Conservation (phyloP, 2,797 vertebrate genomes). For the Clamator glandarius region DNA sequence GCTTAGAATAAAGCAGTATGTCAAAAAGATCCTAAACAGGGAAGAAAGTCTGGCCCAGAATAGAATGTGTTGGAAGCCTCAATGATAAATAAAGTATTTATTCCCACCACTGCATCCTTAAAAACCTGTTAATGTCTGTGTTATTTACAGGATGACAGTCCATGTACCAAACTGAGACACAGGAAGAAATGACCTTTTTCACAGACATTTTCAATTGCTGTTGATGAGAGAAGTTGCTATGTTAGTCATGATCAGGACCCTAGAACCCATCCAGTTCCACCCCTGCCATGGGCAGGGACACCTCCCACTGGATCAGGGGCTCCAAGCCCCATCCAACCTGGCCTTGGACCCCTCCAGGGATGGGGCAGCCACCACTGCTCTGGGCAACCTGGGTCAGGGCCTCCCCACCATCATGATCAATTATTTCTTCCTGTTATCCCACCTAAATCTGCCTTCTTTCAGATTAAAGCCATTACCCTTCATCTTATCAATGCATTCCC, state of each 20-base stretch:
- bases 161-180: fast-evolving
- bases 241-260: background rate
- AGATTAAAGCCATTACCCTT: no score
- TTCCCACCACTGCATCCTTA: background rate
- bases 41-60: background rate
- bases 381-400: no score
- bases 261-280: no score
- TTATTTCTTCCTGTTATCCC: no score
- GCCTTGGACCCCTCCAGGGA: no score
- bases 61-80: background rate
- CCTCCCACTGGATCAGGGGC: no score
- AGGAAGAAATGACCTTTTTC: background rate
- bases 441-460: no score
- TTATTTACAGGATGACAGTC: background rate
- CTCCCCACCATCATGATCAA: no score
- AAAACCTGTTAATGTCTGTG: background rate
- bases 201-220: background rate
- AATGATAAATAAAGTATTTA: background rate
- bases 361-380: no score
- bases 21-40: background rate
- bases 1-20: background rate
- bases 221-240: background rate
- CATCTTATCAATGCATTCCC: no score
- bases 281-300: no score
- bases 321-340: no score